These are phyloP conservation scores for Spicauda simplicius DNA, from an alignment of 2,888 invertebrate genomes.

Conservation along the genomic window DNA sequence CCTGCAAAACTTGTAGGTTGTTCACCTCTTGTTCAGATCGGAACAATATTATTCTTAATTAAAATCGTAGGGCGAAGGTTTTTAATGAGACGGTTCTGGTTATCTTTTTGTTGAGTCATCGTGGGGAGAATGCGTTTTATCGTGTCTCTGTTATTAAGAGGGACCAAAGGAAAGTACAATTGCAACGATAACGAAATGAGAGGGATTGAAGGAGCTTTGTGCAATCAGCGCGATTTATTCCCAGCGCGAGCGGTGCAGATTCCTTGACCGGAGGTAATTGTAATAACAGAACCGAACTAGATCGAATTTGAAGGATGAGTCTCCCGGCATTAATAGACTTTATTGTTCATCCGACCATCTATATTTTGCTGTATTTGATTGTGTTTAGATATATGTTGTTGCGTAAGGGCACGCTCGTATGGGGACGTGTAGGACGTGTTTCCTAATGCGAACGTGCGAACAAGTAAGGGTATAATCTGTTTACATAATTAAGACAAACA, in stretches of 20 bases:
- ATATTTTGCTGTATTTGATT: background rate
- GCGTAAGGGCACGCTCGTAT: too few species aligned
- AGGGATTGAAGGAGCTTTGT: constrained; percentile 75
- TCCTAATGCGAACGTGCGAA: too few species aligned
- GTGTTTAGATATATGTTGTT: background rate
- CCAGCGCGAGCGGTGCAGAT: constrained; percentile 52
- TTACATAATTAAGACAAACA: too few species aligned
- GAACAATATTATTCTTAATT: constrained; percentile 39
- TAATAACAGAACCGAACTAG: constrained; percentile 36
- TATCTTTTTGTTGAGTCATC: constrained; percentile 33
- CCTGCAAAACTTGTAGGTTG: constrained; percentile 32
- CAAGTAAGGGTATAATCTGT: too few species aligned
- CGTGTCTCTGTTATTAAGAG: constrained; percentile 48
- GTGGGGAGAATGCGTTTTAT: constrained; percentile 34
- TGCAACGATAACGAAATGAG: constrained; percentile 77
- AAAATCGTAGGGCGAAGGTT: constrained; percentile 31
- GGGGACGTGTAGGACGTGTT: too few species aligned
- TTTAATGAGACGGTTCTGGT: constrained; percentile 30
- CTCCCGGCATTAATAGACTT: background rate
- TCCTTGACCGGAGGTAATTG: constrained; percentile 52
- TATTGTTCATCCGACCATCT: background rate
- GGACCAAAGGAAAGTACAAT: constrained; percentile 56
- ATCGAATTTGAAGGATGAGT: constrained; percentile 5
- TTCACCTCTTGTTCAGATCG: constrained; percentile 33
- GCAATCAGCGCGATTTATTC: constrained; percentile 79